These are phyloP conservation scores for Montipora cactus DNA, from an alignment of 64 coral and sea anemone genomes.

Conservation along the genomic window DNA sequence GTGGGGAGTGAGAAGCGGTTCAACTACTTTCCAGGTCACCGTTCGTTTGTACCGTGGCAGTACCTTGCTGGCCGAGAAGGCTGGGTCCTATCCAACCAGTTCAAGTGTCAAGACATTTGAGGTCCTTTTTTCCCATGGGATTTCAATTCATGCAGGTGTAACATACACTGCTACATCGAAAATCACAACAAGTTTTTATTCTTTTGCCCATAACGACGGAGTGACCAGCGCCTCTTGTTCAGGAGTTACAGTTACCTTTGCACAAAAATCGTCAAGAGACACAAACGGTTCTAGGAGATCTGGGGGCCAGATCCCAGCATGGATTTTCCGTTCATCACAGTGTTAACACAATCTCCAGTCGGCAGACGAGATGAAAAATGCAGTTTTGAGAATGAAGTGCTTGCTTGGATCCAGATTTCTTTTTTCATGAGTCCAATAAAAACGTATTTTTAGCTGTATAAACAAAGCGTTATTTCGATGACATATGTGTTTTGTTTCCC, in stretches of 20 bases:
- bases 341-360: constrained; percentile 8
- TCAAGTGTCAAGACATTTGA: constrained; percentile 36
- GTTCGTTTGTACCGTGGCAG: constrained; percentile 43
- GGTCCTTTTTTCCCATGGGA: constrained; percentile 35
- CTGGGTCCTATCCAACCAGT: constrained; percentile 47
- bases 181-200: too few species aligned
- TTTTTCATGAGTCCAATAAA: too few species aligned
- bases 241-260: constrained; percentile 29
- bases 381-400: neutral
- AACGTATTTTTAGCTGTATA: too few species aligned
- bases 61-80: constrained; percentile 24
- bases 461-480: too few species aligned
- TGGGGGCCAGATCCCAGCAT: constrained; percentile 5
- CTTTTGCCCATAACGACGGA: too few species aligned
- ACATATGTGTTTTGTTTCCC: too few species aligned
- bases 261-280: neutral
- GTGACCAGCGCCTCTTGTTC: constrained; percentile 5
- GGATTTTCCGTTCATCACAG: neutral
- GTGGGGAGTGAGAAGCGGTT: constrained; percentile 33
- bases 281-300: neutral
- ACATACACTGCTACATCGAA: constrained; percentile 33
- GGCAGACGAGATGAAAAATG: neutral
- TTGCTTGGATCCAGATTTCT: too few species aligned
- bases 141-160: constrained; percentile 27
- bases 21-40: constrained; percentile 11